phyloP scores from a whole-genome alignment of 2,113 vertebrate genomes.

The Etia nguti region DNA sequence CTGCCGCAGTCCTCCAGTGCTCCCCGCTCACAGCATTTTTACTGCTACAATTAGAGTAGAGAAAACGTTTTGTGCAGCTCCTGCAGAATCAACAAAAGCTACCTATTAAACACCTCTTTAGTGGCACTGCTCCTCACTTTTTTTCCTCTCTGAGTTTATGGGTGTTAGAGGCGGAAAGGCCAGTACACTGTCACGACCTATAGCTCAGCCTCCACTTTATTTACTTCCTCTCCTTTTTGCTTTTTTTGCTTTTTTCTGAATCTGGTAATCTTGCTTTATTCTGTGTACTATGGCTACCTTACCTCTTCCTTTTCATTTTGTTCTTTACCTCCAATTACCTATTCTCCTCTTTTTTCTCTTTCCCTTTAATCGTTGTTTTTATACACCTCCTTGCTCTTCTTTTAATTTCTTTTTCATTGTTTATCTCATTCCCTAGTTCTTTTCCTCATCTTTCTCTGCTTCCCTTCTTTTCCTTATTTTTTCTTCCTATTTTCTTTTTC shows the following conservation, averaged over 20 bases:
- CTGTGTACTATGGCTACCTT: not conserved
- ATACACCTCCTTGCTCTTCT: not conserved
- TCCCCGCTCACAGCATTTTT: not conserved
- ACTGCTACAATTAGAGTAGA: constrained; percentile 16
- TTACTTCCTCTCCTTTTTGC: not conserved
- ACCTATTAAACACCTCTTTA: constrained; percentile 38
- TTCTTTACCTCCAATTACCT: not conserved
- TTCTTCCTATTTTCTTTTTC: not conserved
- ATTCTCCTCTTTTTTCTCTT: not conserved
- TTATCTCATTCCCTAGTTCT: not conserved
- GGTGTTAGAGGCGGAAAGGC: not conserved
- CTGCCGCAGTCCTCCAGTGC: not conserved
- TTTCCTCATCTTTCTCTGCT: not conserved
- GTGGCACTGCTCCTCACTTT: constrained; percentile 12
- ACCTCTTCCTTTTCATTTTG: not conserved
- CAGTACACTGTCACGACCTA: not conserved
- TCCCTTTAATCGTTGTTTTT: not conserved
- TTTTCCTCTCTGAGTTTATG: constrained; percentile 4
- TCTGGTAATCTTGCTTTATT: not conserved
- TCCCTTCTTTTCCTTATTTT: not conserved
- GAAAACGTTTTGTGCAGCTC: constrained; percentile 2
- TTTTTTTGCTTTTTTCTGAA: not conserved
- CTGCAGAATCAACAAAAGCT: constrained; percentile 39
- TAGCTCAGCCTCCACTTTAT: not conserved
- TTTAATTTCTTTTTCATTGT: not conserved